Evolutionary conservation across 2,888 invertebrate genomes (phyloP), one percentile per base, ranked within the genome.

Genomic region (Muscina levida): DNA sequence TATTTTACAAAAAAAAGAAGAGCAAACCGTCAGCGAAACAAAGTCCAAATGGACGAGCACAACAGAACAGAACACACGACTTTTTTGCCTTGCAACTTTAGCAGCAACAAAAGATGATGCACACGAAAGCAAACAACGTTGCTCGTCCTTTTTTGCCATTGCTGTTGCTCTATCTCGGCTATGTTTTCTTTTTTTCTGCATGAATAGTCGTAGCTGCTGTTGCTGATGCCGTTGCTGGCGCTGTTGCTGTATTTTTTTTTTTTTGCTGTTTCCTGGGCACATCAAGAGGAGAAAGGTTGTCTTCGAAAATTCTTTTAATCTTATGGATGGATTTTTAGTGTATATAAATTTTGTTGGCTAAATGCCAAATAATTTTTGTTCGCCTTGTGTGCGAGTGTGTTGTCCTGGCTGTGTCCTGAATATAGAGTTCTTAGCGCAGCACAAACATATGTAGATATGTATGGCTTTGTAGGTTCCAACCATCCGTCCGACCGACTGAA

Each of bases 301-400:
- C 77, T 81, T 77, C 67, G 74, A 77, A 79, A 81, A 81, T 74
- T 77, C 81, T 81, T 81, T 79, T 81, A 81, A 81, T 81, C 81
- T 81, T 74, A 77, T 68, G 71, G 81, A 81, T 81, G 74, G 74
- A 77, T 81, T 81, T 80, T 71, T 77, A 77, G 71, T 74, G 80
- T 77, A 74, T 77, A 80, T 81, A 81, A 74, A 72, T 81, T 74
- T 77, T 48, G 67, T 82, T 84, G 84, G 84, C 82, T 53, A 66
- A 80, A 59, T 82, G 84, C 83, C 84, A 84, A 81, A 76, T 74
- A 82, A 75, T 78, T 80, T 73, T 72, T 82, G 62, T 57, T 76
- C 57, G 68, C 59, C 70, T 71, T 73, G 51, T 56, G 68, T 70
- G 26, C 15, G 19, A 31, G 31, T 22, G 42, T 17, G 62, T 42